phyloP scores from a whole-genome alignment of 2,113 vertebrate species.

The Sitta europaea region DNA sequence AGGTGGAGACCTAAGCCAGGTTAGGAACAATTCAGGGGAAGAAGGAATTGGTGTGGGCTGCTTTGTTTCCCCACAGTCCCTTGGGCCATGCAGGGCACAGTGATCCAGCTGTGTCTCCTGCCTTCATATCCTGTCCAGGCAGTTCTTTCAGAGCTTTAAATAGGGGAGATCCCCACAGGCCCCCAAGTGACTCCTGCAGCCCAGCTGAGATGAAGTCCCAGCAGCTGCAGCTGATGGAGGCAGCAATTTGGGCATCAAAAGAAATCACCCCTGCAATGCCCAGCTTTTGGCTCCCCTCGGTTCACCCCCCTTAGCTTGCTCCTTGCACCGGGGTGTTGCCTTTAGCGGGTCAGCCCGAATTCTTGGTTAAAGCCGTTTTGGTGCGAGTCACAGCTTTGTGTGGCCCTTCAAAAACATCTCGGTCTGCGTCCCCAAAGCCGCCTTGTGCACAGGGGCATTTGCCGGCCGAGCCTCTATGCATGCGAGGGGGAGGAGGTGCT shows the following conservation, averaged over 20 bases:
- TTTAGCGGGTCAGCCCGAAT: neutral
- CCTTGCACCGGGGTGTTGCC: neutral
- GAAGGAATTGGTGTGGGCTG: neutral
- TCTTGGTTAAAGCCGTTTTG: neutral
- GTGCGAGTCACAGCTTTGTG: neutral
- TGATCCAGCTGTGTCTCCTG: neutral
- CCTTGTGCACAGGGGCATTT: neutral
- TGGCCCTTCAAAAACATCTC: neutral
- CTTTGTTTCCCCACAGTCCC: neutral
- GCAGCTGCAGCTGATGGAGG: neutral
- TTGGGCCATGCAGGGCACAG: neutral
- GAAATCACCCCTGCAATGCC: neutral
- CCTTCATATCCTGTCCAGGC: neutral
- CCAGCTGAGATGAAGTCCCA: neutral
- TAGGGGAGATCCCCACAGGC: neutral
- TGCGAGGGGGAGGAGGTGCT: slow-evolving; percentile 56
- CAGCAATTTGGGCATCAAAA: neutral
- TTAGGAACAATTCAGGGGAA: neutral
- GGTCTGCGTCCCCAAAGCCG: neutral
- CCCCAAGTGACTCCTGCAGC: neutral
- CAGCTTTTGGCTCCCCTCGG: neutral
- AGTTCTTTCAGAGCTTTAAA: neutral
- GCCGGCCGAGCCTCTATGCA: neutral
- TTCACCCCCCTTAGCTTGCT: neutral
- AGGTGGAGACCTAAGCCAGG: neutral